Conservation (phyloP, 2,113 vertebrate species). For the Carassius carassius region DNA sequence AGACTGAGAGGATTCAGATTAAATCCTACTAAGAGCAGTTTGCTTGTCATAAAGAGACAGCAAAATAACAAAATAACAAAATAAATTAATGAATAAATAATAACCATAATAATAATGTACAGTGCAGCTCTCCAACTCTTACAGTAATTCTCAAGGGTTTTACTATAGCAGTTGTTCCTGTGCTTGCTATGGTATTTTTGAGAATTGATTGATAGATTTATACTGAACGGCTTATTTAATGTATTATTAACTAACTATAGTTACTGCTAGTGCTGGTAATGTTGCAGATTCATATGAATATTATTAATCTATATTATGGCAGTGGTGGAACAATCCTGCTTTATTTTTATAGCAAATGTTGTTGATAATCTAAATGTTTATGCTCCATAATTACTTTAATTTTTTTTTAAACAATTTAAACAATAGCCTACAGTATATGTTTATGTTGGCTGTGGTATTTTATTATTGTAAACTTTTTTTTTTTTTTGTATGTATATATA, state of each 20-base stretch:
- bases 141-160: background rate
- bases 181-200: background rate
- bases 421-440: too few species aligned
- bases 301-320: background rate
- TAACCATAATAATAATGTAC: constrained; percentile 15
- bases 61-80: background rate
- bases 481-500: too few species aligned
- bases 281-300: background rate
- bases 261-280: background rate
- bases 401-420: too few species aligned
- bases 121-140: background rate
- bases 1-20: constrained; percentile 42
- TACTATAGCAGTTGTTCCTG: background rate
- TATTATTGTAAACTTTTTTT: too few species aligned
- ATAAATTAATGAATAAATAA: constrained; percentile 3
- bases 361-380: too few species aligned
- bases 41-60: constrained; percentile 14
- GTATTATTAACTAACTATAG: background rate
- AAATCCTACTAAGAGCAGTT: constrained; percentile 41
- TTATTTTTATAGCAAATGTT: too few species aligned
- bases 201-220: background rate
- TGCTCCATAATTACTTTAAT: too few species aligned
- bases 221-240: background rate
- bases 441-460: too few species aligned
- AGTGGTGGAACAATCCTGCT: too few species aligned